These are phyloP conservation scores for Tenualosa thibaudeaui DNA, from an alignment of 2,797 vertebrate genomes.

Conservation along the genomic window DNA sequence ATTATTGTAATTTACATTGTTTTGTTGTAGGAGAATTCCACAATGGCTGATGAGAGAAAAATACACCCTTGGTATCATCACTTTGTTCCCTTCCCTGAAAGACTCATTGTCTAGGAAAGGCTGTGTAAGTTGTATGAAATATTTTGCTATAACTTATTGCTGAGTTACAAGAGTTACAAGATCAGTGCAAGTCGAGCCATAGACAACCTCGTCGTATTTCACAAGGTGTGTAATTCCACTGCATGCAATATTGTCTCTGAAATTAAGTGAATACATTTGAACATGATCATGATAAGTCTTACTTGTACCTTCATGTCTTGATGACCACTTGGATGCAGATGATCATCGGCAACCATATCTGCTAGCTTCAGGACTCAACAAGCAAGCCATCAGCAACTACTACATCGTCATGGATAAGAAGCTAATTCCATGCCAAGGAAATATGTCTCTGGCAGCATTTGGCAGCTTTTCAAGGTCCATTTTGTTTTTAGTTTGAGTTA, in stretches of 20 bases:
- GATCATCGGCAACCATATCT: conserved; percentile 25
- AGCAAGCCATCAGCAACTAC: conserved; percentile 15
- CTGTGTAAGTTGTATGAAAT: conserved; percentile 3
- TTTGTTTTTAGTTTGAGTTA: conserved; percentile 26
- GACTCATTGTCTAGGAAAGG: conserved; percentile 22
- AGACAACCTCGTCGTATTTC: conserved; percentile 5
- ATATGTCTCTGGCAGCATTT: neutral
- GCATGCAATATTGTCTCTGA: neutral
- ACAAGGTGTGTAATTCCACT: conserved; percentile 22
- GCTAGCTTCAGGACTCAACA: conserved; percentile 30
- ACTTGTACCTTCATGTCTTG: neutral
- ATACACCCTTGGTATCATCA: conserved; percentile 18
- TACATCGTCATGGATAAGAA: conserved; percentile 30
- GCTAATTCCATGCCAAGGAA: conserved; percentile 26
- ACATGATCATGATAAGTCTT: neutral
- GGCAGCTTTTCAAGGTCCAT: conserved; percentile 32
- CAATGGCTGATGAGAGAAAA: conserved; percentile 25
- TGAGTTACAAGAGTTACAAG: conserved; percentile 2
- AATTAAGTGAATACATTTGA: neutral
- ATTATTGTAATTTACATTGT: conserved; percentile 11
- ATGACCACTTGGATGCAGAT: neutral
- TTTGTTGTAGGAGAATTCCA: conserved; percentile 22
- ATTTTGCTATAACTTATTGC: neutral
- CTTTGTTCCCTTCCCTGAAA: conserved; percentile 25
- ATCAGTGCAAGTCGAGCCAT: neutral